Evolutionary conservation across 2,797 vertebrate genomes (phyloP), one percentile per base, ranked within the genome.

Genomic region (Acipenser ruthenus): DNA sequence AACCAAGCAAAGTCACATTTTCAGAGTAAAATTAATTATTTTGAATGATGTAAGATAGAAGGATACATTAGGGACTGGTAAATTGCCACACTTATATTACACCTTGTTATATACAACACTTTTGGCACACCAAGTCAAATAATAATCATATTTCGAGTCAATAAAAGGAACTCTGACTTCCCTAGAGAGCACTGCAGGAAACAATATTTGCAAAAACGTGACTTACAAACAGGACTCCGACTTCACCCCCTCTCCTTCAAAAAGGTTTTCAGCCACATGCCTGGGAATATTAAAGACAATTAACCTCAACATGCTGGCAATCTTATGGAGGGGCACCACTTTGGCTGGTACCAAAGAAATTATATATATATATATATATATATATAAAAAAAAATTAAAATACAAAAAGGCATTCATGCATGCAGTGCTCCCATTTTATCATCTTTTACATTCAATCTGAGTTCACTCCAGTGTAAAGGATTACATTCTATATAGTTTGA

Each of bases 171-270:
- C 82, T 82, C 73, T 71, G 78, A 73, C 77, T 59, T 77, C 81
- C 80, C 80, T 84, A 82, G 84, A 88, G 86, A 90, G 84, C 81
- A 83, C 77, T 76, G 78, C 77, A 77, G 83, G 75, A 82, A 84
- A 87, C 83, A 82, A 86, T 82, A 85, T 78, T 82, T 77, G 79
- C 80, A 81, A 86, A 87, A 81, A 87, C 76, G 6, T 80, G 80
- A 87, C 83, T 89, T 89, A 89, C 84, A 88, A 86, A 85, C 71
- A 70, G 84, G 82, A 79, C 85, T 84, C 73, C 79, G 78, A 85
- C 80, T 86, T 88, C 87, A 80, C 87, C 84, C 84, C 84, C 84
- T 86, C 80, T 76, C 79, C 83, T 82, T 87, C 85, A 85, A 84
- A 87, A 89, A 84, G 80, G 79, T 84, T 81, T 84, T 75, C 84